Percentiles rank a stretch among this genome's conserved stretches.
Evolutionary conservation across 2,888 invertebrate species (phyloP).

Genomic region (Xestobium rufovillosum): DNA sequence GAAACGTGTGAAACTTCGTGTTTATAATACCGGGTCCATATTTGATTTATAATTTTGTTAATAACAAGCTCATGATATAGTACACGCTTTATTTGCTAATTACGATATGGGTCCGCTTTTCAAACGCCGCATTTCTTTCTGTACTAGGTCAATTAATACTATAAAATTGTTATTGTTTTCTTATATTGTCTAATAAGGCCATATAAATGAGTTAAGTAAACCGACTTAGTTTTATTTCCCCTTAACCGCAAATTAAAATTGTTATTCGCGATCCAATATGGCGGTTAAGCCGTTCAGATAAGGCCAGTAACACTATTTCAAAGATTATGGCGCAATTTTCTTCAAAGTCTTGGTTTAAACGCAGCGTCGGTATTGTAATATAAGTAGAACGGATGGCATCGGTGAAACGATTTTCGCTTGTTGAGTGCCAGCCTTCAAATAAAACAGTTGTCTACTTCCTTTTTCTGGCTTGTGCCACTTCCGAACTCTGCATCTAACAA

Average conservation of each 20-base stretch:
- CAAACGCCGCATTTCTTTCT: too few species aligned
- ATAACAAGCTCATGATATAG: too few species aligned
- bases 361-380: slow-evolving; percentile 29
- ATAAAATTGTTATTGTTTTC: slow-evolving; percentile 25
- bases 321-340: slow-evolving; percentile 29
- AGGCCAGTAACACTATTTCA: slow-evolving; percentile 25
- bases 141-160: slow-evolving; percentile 2
- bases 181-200: slow-evolving; percentile 23
- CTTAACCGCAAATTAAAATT: too few species aligned
- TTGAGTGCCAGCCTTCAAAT: slow-evolving; percentile 35
- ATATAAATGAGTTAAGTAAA: slow-evolving; percentile 25
- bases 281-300: slow-evolving; percentile 20
- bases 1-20: too few species aligned
- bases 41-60: too few species aligned
- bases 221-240: slow-evolving; percentile 1
- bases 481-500: slow-evolving; percentile 26
- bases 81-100: too few species aligned
- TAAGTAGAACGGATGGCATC: slow-evolving; percentile 32
- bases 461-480: slow-evolving; percentile 34
- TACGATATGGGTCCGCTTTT: too few species aligned
- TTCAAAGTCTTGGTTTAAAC: slow-evolving; percentile 27
- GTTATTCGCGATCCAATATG: slow-evolving; percentile 20
- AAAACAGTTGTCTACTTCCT: slow-evolving; percentile 34
- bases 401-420: slow-evolving; percentile 34
- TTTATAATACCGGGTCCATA: too few species aligned